Percentiles rank a stretch among this genome's conserved stretches.
phyloP scores from a whole-genome alignment of 2,888 invertebrate species.

The Andrena camellia region DNA sequence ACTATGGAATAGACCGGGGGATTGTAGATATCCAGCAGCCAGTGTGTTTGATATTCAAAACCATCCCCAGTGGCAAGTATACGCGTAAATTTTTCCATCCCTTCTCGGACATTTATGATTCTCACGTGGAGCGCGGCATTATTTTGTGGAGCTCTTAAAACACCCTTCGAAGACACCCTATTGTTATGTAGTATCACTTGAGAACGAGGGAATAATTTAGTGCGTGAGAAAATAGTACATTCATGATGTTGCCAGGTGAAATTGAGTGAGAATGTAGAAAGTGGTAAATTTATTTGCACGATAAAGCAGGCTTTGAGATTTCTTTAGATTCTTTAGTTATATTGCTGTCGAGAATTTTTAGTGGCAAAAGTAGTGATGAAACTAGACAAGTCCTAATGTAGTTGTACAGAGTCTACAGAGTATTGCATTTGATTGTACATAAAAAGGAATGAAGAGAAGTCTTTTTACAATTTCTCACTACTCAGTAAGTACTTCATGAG shows the following conservation, averaged over 20 bases:
- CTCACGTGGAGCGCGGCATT: not conserved
- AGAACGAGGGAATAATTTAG: not conserved
- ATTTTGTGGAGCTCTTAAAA: not conserved
- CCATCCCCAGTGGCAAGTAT: conserved; percentile 65
- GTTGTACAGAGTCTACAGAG: too few species aligned
- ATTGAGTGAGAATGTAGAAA: not conserved
- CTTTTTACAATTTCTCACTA: too few species aligned
- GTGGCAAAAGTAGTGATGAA: too few species aligned
- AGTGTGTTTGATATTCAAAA: conserved; percentile 70
- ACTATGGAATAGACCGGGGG: conserved; percentile 21
- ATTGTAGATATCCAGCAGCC: conserved; percentile 46
- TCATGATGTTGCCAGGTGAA: not conserved
- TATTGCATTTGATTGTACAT: too few species aligned
- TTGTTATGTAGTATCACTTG: not conserved
- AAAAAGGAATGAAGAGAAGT: too few species aligned
- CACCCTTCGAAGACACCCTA: not conserved
- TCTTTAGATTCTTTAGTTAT: too few species aligned
- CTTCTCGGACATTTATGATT: conserved; percentile 46
- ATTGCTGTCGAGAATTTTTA: too few species aligned
- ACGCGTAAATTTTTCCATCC: conserved; percentile 70
- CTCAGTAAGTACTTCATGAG: too few species aligned
- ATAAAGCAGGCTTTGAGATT: too few species aligned
- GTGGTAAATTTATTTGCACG: too few species aligned
- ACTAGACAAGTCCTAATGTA: too few species aligned
- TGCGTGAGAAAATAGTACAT: not conserved